Percentiles rank a stretch among this genome's conserved stretches.
Evolutionary conservation across 2,113 vertebrate species (phyloP).

Genomic region (Alouatta palliata): DNA sequence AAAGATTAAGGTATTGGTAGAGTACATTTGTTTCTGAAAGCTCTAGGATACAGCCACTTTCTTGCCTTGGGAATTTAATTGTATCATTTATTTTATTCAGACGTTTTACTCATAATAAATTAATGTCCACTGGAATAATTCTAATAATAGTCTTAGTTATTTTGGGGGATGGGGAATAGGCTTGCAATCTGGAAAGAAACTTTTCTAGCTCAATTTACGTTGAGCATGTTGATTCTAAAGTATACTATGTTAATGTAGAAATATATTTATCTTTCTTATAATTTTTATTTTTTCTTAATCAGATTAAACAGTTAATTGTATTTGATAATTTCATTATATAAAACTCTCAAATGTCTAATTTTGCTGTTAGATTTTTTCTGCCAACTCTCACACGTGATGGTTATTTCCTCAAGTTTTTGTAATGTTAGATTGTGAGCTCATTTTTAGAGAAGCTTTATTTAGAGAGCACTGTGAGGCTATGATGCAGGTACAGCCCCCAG

Average conservation of each 20-base stretch:
- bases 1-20: not conserved
- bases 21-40: not conserved
- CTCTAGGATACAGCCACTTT: not conserved
- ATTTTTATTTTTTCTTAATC: not conserved
- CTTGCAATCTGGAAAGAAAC: not conserved
- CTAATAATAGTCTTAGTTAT: not conserved
- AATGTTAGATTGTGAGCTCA: not conserved
- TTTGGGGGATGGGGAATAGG: not conserved
- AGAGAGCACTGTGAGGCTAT: not conserved
- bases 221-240: not conserved
- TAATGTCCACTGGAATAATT: not conserved
- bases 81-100: not conserved
- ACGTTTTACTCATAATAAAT: not conserved
- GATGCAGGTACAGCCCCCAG: not conserved
- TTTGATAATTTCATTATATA: not conserved
- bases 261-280: not conserved
- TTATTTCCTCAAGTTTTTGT: not conserved
- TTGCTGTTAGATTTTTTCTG: not conserved
- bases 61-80: not conserved
- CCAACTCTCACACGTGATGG: not conserved
- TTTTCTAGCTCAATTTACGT: not conserved
- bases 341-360: not conserved
- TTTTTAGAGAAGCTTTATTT: constrained; percentile 4
- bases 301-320: not conserved
- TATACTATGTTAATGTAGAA: not conserved